Evolutionary conservation across 2,888 invertebrate species (phyloP), one percentile per base, ranked within the genome.

Genomic region (Lasioglossum figueresi): DNA sequence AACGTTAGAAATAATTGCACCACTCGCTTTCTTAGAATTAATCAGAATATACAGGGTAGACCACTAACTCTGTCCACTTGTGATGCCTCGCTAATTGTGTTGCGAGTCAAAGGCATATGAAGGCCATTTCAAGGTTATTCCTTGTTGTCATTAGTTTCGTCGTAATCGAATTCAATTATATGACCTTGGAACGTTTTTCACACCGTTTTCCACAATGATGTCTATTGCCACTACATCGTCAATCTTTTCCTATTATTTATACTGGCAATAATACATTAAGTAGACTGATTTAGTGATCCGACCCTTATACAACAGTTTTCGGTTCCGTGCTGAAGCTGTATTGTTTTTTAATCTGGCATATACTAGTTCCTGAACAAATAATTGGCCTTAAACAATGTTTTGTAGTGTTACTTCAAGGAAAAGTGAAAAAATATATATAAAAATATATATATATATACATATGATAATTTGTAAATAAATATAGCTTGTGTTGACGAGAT

Each of bases 341-440:
- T 89, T 80, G 76, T 86, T 89, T 88, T 52, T 63, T 80, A 82
- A 86, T 88, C 79, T 79, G 84, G 74, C 88, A 87, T 75, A 86
- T 75, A 75, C 81, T 86, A 87, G 90, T 90, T 90, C 90, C 90
- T 90, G 83, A 86, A 75, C 66, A 76, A 75, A 72, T 83, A 77
- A 86, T 87, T 87, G 86, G 86, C 87, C 87, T 87, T 87, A 84
- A 78, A 80, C 31, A 59, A 86, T 52, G 63, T 87, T 80, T 86
- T 79, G 76, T 86, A 86, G 76, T 77, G 83, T 48, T 78, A 75
- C 68, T 78, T 79, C 70, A 40, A 80, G n/a, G 48, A 72, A 71
- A 75, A 40, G 19, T 34, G 27, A 68, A 45, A 52, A 31, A 59
- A 75, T 37, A 37, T 4, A 52, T 27, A n/a, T n/a, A n/a, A n/a